These are phyloP conservation scores for Nomada fabriciana DNA, from an alignment of 2,888 invertebrate species.

Conservation along the genomic window DNA sequence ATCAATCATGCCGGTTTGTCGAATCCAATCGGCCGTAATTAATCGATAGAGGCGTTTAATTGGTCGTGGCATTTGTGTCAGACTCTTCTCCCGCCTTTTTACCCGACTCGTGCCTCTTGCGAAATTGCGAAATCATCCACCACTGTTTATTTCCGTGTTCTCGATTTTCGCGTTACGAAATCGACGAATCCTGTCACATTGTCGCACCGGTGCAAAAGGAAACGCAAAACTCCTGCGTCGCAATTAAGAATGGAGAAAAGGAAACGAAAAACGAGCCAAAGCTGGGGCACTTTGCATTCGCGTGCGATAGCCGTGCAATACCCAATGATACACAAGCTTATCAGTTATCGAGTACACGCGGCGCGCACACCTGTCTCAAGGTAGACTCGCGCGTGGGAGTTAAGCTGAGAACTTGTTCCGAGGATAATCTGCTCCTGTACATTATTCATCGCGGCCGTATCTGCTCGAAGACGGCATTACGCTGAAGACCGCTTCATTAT, in stretches of 20 bases:
- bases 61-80: slow-evolving; percentile 70
- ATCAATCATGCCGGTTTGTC: slow-evolving; percentile 69
- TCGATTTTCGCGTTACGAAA: slow-evolving; percentile 21
- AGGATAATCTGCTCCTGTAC: slow-evolving; percentile 75
- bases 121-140: slow-evolving; percentile 27
- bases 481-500: slow-evolving; percentile 50
- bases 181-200: not conserved
- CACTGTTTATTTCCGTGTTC: slow-evolving; percentile 6
- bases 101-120: slow-evolving; percentile 23
- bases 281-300: not conserved
- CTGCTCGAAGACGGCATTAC: slow-evolving; percentile 50
- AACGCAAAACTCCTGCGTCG: no score
- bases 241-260: no score
- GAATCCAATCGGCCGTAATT: slow-evolving; percentile 67
- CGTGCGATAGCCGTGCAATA: slow-evolving; percentile 14
- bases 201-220: no score
- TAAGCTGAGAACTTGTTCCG: slow-evolving; percentile 77
- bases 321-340: slow-evolving; percentile 38
- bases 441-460: slow-evolving; percentile 57
- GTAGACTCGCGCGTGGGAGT: slow-evolving; percentile 77
- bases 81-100: slow-evolving; percentile 23
- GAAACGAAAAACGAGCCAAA: not conserved
- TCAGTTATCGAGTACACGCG: slow-evolving; percentile 56
- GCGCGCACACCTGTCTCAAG: slow-evolving; percentile 73
- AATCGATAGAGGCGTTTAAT: slow-evolving; percentile 70